Evolutionary conservation across 2,113 vertebrate genomes (phyloP).

Genomic region (Chlorodrepanis virens): DNA sequence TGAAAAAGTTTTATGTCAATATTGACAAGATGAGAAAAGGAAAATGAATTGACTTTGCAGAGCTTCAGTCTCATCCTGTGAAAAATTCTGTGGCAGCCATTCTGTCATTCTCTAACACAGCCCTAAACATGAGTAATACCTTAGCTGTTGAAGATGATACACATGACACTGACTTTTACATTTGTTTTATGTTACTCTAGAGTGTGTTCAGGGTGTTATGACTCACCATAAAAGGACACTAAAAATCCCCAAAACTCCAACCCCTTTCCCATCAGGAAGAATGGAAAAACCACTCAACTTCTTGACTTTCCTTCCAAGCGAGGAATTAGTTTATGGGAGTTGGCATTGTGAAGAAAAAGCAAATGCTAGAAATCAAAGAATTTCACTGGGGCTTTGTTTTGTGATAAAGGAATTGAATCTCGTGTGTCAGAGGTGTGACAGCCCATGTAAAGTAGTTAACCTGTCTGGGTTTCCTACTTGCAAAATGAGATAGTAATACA

Average conservation of each 20-base stretch:
- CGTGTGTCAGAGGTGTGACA: background rate
- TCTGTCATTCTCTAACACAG: background rate
- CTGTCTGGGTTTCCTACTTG: background rate
- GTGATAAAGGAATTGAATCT: background rate
- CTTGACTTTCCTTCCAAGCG: background rate
- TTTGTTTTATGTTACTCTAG: background rate
- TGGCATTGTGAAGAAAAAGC: background rate
- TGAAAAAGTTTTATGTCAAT: conserved; percentile 21
- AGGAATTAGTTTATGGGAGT: background rate
- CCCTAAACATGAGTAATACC: background rate
- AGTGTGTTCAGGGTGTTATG: background rate
- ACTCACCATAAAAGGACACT: background rate
- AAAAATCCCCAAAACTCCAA: background rate
- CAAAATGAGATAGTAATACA: background rate
- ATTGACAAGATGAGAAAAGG: conserved; percentile 17
- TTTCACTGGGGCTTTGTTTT: background rate
- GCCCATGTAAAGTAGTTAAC: background rate
- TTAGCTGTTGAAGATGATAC: background rate
- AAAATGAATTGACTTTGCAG: conserved; percentile 24
- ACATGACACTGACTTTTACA: background rate
- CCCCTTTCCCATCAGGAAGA: background rate
- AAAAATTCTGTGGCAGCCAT: background rate
- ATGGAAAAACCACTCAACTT: background rate
- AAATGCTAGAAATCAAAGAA: background rate
- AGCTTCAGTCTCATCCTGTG: background rate